Conservation (phyloP, 2,113 vertebrate genomes). For the Centropus bengalensis region DNA sequence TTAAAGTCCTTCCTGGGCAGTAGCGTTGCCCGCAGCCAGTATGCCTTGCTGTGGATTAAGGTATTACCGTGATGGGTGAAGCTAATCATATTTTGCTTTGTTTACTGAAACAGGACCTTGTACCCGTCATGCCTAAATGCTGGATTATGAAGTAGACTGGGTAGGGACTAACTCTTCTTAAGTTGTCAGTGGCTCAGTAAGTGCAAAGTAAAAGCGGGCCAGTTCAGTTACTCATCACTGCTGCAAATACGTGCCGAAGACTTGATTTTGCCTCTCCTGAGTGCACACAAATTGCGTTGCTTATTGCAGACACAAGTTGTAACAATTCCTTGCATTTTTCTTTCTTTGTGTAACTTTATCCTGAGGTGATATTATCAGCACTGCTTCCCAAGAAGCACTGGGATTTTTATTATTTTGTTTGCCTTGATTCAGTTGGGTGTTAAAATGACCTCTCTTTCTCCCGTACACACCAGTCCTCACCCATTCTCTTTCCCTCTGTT, state of each 20-base stretch:
- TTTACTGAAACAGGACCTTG: conserved; percentile 29
- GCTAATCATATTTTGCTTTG: conserved; percentile 4
- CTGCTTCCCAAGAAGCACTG: conserved; percentile 28
- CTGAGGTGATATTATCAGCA: neutral
- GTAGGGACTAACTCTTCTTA: conserved; percentile 36
- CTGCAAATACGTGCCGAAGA: neutral
- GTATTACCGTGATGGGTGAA: neutral
- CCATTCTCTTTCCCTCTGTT: neutral
- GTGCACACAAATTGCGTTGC: neutral
- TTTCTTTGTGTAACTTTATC: conserved; percentile 32
- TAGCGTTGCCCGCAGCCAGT: neutral
- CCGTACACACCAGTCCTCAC: neutral
- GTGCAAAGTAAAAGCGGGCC: neutral
- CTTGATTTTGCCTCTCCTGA: neutral
- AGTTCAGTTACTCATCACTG: neutral
- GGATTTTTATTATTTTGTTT: conserved; percentile 7
- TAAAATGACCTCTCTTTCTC: conserved; percentile 17
- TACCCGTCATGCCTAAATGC: conserved; percentile 1
- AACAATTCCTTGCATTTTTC: conserved; percentile 44
- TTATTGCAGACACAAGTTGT: conserved; percentile 13
- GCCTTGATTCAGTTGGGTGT: conserved; percentile 27
- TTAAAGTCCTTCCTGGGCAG: neutral
- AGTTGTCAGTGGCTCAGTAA: neutral
- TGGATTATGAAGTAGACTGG: conserved; percentile 18
- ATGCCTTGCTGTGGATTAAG: conserved; percentile 35